phyloP scores from a whole-genome alignment of 2,888 invertebrate species.

The Lycia hirtaria region DNA sequence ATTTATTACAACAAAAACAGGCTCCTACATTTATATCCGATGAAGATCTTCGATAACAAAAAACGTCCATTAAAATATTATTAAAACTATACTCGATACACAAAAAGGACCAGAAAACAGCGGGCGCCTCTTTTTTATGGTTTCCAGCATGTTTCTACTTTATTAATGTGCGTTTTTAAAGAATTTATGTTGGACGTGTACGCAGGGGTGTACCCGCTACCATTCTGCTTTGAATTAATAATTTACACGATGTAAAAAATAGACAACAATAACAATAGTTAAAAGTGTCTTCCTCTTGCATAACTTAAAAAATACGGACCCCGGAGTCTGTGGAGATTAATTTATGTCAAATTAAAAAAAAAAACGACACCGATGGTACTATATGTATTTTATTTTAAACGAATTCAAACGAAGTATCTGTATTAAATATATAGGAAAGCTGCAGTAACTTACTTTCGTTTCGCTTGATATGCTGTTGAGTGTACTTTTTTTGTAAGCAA shows the following conservation, averaged over 20 bases:
- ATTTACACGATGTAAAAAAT: constrained; percentile 11
- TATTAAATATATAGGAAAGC: no score
- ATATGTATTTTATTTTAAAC: no score
- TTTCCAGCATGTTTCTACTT: constrained; percentile 48
- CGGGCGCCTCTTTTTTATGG: constrained; percentile 58
- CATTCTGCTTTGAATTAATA: constrained; percentile 43
- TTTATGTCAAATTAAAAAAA: no score
- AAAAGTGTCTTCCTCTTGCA: no score
- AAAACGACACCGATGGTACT: no score
- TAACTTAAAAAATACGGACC: no score
- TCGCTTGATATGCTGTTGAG: no score
- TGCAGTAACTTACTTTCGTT: no score
- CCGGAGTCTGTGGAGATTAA: no score
- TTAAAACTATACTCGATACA: constrained; percentile 27
- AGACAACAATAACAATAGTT: no score
- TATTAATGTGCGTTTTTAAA: constrained; percentile 75
- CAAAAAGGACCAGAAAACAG: constrained; percentile 48
- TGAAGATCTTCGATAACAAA: constrained; percentile 24
- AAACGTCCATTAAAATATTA: constrained; percentile 28
- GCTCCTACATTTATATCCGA: constrained; percentile 16
- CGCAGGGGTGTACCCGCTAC: constrained; percentile 48
- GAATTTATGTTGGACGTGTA: constrained; percentile 76
- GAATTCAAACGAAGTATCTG: no score
- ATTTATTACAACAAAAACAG: constrained; percentile 28
- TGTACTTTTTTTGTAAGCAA: no score